These are phyloP conservation scores for Drosophila pegasa DNA, from an alignment of 2,888 invertebrate genomes.

Conservation along the genomic window DNA sequence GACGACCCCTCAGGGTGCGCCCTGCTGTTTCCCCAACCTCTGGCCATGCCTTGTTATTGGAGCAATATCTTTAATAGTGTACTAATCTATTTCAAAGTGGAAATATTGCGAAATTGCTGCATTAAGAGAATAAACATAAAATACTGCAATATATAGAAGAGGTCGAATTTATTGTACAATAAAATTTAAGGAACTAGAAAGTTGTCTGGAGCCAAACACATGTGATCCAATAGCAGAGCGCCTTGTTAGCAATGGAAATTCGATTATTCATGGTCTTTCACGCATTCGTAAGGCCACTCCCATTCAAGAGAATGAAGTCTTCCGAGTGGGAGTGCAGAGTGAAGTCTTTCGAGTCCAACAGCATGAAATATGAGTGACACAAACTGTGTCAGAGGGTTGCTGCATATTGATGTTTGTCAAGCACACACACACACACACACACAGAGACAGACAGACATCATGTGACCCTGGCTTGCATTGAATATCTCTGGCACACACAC, in stretches of 20 bases:
- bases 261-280: slow-evolving; percentile 25
- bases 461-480: slow-evolving; percentile 53
- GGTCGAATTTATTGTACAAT: background rate
- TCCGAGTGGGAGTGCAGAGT: background rate
- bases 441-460: slow-evolving; percentile 12
- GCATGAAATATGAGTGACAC: slow-evolving; percentile 42
- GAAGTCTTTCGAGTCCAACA: slow-evolving; percentile 34
- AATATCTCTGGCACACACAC: slow-evolving; percentile 25
- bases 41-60: slow-evolving; percentile 29
- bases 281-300: slow-evolving; percentile 37
- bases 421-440: slow-evolving; percentile 4
- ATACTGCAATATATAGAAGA: background rate
- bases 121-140: background rate
- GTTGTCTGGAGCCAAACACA: too few relatives aligned
- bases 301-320: slow-evolving; percentile 18
- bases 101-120: slow-evolving; percentile 8
- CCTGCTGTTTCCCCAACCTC: slow-evolving; percentile 3
- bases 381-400: slow-evolving; percentile 48
- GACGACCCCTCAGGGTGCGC: slow-evolving; percentile 31
- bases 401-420: slow-evolving; percentile 29
- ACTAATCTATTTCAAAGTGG: slow-evolving; percentile 28
- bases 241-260: background rate
- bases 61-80: slow-evolving; percentile 52
- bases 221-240: background rate
- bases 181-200: background rate